A percentile compares a stretch with the other conserved stretches of the same genome.
Evolutionary conservation across 2,888 invertebrate species (phyloP).

Genomic region (Tupiocoris notatus): DNA sequence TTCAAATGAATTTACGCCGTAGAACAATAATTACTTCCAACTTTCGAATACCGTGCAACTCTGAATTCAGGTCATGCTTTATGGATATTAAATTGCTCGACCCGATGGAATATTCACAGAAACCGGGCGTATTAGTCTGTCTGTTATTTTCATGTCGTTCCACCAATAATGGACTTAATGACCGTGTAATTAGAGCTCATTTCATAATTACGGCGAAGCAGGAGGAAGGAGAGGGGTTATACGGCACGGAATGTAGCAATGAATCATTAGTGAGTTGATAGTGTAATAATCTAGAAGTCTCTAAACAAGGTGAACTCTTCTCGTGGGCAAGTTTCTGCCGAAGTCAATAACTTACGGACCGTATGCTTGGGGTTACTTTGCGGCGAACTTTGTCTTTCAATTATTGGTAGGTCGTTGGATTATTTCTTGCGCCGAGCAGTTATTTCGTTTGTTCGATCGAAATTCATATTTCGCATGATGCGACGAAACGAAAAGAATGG

Average conservation of each 20-base stretch:
- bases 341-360: no score
- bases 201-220: neutral
- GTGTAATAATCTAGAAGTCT: neutral
- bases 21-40: no score
- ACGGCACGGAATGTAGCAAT: neutral
- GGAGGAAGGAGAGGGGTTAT: neutral
- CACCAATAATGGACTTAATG: neutral
- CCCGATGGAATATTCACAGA: neutral
- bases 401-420: no score
- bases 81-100: neutral
- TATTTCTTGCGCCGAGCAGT: no score
- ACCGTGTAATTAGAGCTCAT: neutral
- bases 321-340: no score
- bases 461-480: no score
- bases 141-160: neutral
- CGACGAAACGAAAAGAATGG: no score
- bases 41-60: neutral
- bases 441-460: no score
- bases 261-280: neutral
- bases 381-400: no score
- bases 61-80: neutral
- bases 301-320: no score
- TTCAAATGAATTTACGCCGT: no score
- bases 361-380: no score
- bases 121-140: neutral